Evolutionary conservation across 2,888 invertebrate genomes (phyloP), one percentile per base, ranked within the genome.

Genomic region (Venusia cambrica): DNA sequence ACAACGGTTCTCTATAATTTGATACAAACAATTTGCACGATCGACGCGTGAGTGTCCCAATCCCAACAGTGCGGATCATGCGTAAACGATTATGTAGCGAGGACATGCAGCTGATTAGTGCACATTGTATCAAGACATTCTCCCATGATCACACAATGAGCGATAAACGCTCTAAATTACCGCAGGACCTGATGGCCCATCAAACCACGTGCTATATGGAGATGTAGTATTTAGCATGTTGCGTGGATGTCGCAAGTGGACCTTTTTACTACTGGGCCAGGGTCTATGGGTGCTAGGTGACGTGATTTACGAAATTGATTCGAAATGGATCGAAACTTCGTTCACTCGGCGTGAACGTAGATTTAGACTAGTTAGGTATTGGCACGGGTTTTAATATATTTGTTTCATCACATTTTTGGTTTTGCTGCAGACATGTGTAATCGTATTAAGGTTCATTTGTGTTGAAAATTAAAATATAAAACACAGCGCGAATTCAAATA

Each of bases 51-150:
- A 24, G n/a, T 18, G 24, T 12, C 12, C n/a, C 19, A 19, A 5
- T 34, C 27, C 6, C 9, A 16, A 35, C n/a, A n/a, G n/a, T 21
- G 20, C 5, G 4, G 16, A 9, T 18, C 4, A 24, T 33, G 15
- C 28, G 28, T 38, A 4, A 20, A 28, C 25, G 29, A 17, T 16
- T 18, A 16, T 6, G 17, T 29, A 30, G 18, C 39, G 21, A 39
- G 39, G 39, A 30, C 34, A 14, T 10, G 4, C 15, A 9, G 5
- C 14, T n/a, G 12, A 25, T 18, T 18, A 30, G 17, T n/a, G n/a
- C n/a, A n/a, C n/a, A n/a, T n/a, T n/a, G n/a, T n/a, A n/a, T 25
- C 9, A 20, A 24, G 14, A 21, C 34, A 21, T 39, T 30, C 34
- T 20, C 38, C 13, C 14, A 27, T 34, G 21, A 34, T 26, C 21